These are phyloP conservation scores for Alaudala cheleensis DNA, from an alignment of 2,113 vertebrate genomes.

Conservation along the genomic window DNA sequence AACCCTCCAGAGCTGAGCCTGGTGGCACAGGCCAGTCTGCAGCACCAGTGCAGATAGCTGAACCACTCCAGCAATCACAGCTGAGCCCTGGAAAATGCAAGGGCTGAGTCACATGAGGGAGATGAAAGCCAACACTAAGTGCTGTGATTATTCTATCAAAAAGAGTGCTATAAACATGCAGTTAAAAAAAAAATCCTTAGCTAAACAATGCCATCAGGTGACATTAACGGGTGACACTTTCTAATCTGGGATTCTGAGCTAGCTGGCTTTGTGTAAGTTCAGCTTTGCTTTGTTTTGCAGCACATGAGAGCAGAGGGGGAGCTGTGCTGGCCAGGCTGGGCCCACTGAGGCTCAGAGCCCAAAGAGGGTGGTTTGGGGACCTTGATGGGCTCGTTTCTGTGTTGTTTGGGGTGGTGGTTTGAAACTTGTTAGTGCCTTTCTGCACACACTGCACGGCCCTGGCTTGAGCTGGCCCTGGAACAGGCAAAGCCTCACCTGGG, in stretches of 20 bases:
- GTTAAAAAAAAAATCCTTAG: not conserved
- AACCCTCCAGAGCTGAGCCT: not conserved
- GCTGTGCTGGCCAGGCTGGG: rapidly evolving
- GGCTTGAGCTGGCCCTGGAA: not conserved
- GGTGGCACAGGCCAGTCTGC: not conserved
- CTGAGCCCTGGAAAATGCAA: constrained; percentile 7
- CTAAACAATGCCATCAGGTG: constrained; percentile 45
- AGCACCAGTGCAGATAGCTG: constrained; percentile 20
- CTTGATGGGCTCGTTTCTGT: rapidly evolving
- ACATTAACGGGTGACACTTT: constrained; percentile 31
- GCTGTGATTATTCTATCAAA: constrained; percentile 57
- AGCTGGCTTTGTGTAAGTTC: not conserved
- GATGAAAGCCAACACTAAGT: constrained; percentile 57
- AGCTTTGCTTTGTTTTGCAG: not conserved
- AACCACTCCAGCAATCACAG: constrained; percentile 8
- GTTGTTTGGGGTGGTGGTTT: not conserved
- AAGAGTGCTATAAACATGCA: not conserved
- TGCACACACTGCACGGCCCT: rapidly evolving
- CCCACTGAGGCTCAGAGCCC: not conserved
- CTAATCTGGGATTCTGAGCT: constrained; percentile 24
- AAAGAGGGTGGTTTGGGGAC: not conserved
- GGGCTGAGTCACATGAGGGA: constrained; percentile 52
- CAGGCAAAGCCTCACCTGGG: not conserved
- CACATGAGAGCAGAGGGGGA: not conserved
- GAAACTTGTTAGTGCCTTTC: not conserved